Conservation (phyloP, 2,797 vertebrate species). For the Pangasius macronema region DNA sequence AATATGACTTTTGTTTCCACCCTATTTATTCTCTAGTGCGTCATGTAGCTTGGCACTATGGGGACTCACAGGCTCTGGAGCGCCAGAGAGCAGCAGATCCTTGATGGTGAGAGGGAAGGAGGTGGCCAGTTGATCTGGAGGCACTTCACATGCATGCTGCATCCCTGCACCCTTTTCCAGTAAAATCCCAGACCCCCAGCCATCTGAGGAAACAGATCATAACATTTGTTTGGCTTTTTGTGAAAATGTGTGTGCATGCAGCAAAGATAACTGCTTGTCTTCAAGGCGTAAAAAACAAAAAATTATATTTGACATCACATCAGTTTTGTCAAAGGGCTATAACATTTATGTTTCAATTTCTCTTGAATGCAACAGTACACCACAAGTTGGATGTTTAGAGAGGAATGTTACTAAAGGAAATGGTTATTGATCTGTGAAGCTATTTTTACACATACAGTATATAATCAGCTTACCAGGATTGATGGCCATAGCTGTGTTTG, state of each 20-base stretch:
- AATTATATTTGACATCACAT: neutral
- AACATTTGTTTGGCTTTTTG: constrained; percentile 35
- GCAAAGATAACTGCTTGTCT: constrained; percentile 6
- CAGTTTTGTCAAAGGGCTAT: neutral
- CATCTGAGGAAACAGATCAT: constrained; percentile 66
- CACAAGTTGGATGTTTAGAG: neutral
- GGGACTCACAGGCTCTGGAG: constrained; percentile 81
- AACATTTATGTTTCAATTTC: neutral
- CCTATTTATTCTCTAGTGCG: constrained; percentile 33
- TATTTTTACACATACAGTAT: constrained; percentile 68
- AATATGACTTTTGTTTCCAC: constrained; percentile 11
- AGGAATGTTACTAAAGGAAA: neutral
- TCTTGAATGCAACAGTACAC: neutral
- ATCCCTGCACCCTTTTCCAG: constrained; percentile 52
- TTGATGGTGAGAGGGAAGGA: constrained; percentile 85
- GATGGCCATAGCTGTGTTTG: constrained; percentile 60
- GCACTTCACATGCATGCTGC: constrained; percentile 56
- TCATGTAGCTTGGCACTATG: constrained; percentile 22
- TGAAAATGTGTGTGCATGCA: neutral
- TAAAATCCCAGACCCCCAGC: constrained; percentile 65
- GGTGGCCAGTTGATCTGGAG: constrained; percentile 58
- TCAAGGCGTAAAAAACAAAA: constrained; percentile 11
- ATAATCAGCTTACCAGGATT: constrained; percentile 62
- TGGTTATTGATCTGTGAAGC: constrained; percentile 33
- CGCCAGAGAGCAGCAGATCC: constrained; percentile 86